phyloP scores from a whole-genome alignment of 1,140 invertebrate species.

The Thereuonema tuberculata region DNA sequence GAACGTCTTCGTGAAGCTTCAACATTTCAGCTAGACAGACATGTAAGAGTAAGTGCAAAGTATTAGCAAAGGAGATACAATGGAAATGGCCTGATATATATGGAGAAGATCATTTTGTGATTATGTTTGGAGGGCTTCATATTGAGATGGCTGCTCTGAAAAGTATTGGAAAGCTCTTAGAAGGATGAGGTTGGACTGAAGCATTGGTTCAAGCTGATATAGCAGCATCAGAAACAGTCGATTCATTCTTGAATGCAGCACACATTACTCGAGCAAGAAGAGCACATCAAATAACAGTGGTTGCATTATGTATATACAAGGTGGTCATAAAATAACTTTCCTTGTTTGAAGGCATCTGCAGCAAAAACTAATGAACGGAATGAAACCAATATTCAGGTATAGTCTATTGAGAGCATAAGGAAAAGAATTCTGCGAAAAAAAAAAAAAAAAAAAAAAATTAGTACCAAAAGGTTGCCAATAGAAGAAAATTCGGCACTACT shows the following conservation, averaged over 20 bases:
- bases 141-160: not conserved
- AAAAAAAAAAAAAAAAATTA: no score
- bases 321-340: no score
- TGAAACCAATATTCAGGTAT: no score
- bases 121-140: constrained; percentile 1
- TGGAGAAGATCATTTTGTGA: not conserved
- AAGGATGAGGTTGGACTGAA: not conserved
- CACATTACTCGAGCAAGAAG: not conserved
- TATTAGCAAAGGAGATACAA: constrained; percentile 15
- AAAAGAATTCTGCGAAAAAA: no score
- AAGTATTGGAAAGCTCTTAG: not conserved
- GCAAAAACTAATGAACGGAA: no score
- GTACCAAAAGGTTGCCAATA: no score
- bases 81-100: constrained; percentile 7
- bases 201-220: not conserved
- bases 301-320: no score
- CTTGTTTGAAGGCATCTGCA: no score
- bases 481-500: not conserved
- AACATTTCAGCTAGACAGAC: no score
- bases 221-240: constrained; percentile 1
- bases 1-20: no score
- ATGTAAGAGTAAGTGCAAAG: no score
- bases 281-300: not conserved
- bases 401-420: no score
- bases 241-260: not conserved